Conservation (phyloP, 2,797 vertebrate species). For the Falco berigora region DNA sequence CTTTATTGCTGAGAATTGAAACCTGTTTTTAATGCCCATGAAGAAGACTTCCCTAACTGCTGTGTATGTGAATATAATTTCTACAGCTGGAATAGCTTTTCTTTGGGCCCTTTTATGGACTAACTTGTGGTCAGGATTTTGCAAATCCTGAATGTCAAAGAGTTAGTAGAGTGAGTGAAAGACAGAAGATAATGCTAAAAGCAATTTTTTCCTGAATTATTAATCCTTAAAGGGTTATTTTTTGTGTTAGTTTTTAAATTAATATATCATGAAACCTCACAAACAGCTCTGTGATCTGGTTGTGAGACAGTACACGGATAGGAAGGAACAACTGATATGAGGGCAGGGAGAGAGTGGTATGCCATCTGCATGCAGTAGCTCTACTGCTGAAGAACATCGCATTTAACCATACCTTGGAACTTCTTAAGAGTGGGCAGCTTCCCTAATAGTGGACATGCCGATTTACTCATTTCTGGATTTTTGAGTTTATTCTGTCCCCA, state of each 20-base stretch:
- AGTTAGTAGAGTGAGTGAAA: background rate
- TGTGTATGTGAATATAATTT: background rate
- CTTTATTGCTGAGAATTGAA: background rate
- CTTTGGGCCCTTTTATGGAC: background rate
- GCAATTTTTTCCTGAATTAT: background rate
- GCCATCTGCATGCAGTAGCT: background rate
- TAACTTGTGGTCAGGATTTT: background rate
- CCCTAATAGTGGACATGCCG: background rate
- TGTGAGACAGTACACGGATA: background rate
- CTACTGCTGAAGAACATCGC: background rate
- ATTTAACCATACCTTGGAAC: background rate
- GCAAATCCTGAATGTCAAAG: background rate
- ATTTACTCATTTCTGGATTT: background rate
- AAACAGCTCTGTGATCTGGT: background rate
- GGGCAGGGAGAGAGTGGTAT: background rate
- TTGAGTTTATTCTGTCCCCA: background rate
- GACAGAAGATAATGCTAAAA: background rate
- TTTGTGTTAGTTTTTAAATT: background rate
- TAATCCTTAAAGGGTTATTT: background rate
- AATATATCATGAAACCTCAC: background rate
- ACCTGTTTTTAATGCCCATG: background rate
- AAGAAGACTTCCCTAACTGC: background rate
- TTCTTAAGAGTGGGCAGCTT: background rate
- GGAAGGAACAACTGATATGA: background rate
- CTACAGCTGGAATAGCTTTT: background rate